Conservation (phyloP, 2,888 invertebrate genomes). For the Brachyptera risi region DNA sequence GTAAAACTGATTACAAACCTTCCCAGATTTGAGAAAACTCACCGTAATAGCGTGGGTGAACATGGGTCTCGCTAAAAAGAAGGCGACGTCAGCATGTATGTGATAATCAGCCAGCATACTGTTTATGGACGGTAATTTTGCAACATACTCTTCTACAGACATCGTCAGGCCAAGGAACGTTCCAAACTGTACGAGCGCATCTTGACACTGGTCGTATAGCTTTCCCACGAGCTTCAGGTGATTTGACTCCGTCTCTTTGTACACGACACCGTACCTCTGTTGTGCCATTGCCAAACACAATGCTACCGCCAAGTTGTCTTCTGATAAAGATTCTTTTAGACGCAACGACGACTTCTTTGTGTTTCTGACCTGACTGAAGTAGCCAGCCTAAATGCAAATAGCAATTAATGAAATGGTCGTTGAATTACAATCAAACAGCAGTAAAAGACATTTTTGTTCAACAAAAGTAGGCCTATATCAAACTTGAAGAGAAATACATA, state of each 20-base stretch:
- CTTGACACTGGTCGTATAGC: conserved; percentile 86
- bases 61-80: conserved; percentile 91
- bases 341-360: conserved; percentile 93
- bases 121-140: conserved; percentile 81
- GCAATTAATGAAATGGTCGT: too few species aligned
- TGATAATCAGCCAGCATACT: conserved; percentile 88
- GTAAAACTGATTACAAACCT: too few species aligned
- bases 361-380: conserved; percentile 94
- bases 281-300: conserved; percentile 94
- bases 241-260: conserved; percentile 66
- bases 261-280: conserved; percentile 94
- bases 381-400: conserved; percentile 71
- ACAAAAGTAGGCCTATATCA: too few species aligned
- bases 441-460: too few species aligned
- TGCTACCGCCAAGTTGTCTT: conserved; percentile 89
- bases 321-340: conserved; percentile 90
- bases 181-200: conserved; percentile 96
- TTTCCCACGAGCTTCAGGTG: conserved; percentile 84
- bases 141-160: conserved; percentile 91
- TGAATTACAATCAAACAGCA: too few species aligned
- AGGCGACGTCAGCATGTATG: conserved; percentile 95
- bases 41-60: conserved; percentile 79
- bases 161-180: conserved; percentile 92
- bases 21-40: too few species aligned
- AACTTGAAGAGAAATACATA: too few species aligned